Percentiles rank a stretch among this genome's conserved stretches.
Evolutionary conservation across 1,140 invertebrate species (phyloP).

Genomic region (Eumaeus atala): DNA sequence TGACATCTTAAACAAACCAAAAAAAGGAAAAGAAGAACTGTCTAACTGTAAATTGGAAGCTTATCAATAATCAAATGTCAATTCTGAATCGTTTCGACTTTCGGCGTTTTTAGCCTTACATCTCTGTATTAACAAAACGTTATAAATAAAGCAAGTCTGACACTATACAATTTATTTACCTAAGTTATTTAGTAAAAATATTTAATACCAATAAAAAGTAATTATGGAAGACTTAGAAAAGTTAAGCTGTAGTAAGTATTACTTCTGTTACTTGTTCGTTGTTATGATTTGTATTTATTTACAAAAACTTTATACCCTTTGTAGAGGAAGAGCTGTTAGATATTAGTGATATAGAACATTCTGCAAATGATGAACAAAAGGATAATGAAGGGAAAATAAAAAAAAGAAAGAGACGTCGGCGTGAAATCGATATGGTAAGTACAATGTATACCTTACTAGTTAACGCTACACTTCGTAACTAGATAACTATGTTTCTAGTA

Average conservation of each 20-base stretch:
- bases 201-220: slow-evolving; percentile 3
- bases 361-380: slow-evolving; percentile 52
- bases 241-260: slow-evolving; percentile 59
- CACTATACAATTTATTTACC: too few species aligned
- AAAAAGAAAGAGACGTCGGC: slow-evolving; percentile 53
- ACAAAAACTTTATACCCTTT: slow-evolving; percentile 25
- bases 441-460: slow-evolving; percentile 8
- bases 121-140: too few species aligned
- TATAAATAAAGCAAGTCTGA: too few species aligned
- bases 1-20: too few species aligned
- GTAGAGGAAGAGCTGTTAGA: slow-evolving; percentile 55
- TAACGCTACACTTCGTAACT: too few species aligned
- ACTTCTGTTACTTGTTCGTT: neutral
- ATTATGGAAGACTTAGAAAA: slow-evolving; percentile 58
- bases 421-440: slow-evolving; percentile 64
- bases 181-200: neutral
- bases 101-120: slow-evolving; percentile 4
- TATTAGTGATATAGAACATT: slow-evolving; percentile 58
- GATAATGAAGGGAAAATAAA: slow-evolving; percentile 53
- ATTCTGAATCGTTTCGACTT: too few species aligned
- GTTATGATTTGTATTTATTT: slow-evolving; percentile 4
- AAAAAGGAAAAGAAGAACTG: too few species aligned
- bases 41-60: too few species aligned
- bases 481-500: too few species aligned
- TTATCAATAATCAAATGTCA: too few species aligned